Evolutionary conservation across 2,888 invertebrate genomes (phyloP), one percentile per base, ranked within the genome.

Genomic region (Lucinisca nassula): DNA sequence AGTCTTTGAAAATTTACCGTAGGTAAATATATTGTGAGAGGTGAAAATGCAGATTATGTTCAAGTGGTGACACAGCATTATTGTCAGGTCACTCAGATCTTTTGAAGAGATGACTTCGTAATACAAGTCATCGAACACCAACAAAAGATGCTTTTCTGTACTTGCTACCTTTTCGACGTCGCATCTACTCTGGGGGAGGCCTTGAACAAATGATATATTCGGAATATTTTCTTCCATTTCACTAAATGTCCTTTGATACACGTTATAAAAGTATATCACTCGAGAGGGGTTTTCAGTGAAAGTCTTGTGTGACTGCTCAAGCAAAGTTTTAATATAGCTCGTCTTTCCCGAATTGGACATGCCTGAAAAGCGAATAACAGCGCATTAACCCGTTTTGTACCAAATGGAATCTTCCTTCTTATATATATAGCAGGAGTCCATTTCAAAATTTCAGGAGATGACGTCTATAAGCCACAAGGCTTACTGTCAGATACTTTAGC

Each of bases 121-220:
- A 75, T 75, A 75, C 30, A 75, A 51, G 14, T 75, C 75, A 32
- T 75, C 75, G 32, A 75, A 27, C n/a, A 75, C 51, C 17, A 75
- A 51, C 49, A 75, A 27, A 30, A 75, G 75, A 17, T 49, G 75
- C 24, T 32, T 45, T n/a, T 75, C 75, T 1, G 12, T 49, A 3
- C 30, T 49, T 6, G 75, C 75, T 27, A n/a, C 45, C 17, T 27
- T 45, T 32, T 75, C 49, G 30, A 75, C 49, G 32, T 75, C 75
- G 12, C 37, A 49, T 38, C 75, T 75, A n/a, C n/a, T n/a, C n/a
- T 27, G 45, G 1, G 75, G 75, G 14, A 75, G 75, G 35, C 75
- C 75, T 10, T 75, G 75, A 2, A 21, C 27, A 75, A 75, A 75
- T 6, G 45, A 30, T 6, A 75, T 51, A 32, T 75, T 75, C 4